A percentile compares a stretch with the other conserved stretches of the same genome.
Evolutionary conservation across 2,888 invertebrate genomes (phyloP).

Genomic region (Volucella bombylans): DNA sequence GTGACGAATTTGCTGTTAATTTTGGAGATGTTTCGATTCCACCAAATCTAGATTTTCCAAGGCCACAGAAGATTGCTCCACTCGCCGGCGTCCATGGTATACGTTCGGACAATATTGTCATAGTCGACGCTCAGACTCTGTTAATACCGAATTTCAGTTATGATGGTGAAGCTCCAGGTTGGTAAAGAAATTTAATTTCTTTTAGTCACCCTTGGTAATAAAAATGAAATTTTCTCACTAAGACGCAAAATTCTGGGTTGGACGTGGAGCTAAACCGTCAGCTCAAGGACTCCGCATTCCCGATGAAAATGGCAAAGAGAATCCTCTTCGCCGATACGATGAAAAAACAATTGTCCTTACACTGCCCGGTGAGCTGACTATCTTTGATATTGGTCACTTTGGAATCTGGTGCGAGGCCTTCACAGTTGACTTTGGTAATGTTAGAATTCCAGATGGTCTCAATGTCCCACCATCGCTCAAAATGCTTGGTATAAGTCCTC

Average conservation of each 20-base stretch:
- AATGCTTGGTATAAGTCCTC: slow-evolving; percentile 96
- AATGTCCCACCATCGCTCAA: slow-evolving; percentile 95
- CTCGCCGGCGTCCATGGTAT: slow-evolving; percentile 92
- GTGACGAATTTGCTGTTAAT: slow-evolving; percentile 94
- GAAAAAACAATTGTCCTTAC: slow-evolving; percentile 94
- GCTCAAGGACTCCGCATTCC: slow-evolving; percentile 93
- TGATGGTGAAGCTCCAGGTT: slow-evolving; percentile 96
- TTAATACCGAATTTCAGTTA: slow-evolving; percentile 94
- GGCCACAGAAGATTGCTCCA: slow-evolving; percentile 90
- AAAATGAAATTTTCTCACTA: slow-evolving; percentile 75
- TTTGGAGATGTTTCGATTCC: slow-evolving; percentile 94
- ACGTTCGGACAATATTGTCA: slow-evolving; percentile 92
- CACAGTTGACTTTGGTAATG: slow-evolving; percentile 95
- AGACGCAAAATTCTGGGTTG: slow-evolving; percentile 98
- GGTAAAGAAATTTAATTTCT: slow-evolving; percentile 74
- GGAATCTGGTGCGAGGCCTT: slow-evolving; percentile 97
- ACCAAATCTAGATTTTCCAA: slow-evolving; percentile 89
- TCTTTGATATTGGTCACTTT: slow-evolving; percentile 96
- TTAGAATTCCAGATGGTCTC: slow-evolving; percentile 87
- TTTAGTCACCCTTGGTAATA: slow-evolving; percentile 24
- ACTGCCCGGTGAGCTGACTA: slow-evolving; percentile 92
- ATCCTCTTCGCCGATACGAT: slow-evolving; percentile 90
- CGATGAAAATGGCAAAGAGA: slow-evolving; percentile 94
- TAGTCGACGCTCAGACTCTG: slow-evolving; percentile 96
- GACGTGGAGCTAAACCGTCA: slow-evolving; percentile 90